Evolutionary conservation across 2,888 invertebrate genomes (phyloP).

Genomic region (Ommatoiulus sabulosus): DNA sequence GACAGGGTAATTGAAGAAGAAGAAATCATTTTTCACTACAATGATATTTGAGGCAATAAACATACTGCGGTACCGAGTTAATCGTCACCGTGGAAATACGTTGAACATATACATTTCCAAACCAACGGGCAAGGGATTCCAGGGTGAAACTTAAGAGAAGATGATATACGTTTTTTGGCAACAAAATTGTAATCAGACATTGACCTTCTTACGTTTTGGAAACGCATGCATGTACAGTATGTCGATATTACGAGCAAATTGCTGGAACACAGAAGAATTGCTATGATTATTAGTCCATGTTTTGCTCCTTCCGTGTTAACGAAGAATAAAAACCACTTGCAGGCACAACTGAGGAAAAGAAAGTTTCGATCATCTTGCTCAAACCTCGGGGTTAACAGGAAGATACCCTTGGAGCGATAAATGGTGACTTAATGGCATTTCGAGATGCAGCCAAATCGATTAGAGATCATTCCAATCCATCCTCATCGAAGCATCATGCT

Average conservation of each 20-base stretch:
- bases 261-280: not conserved
- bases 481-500: not conserved
- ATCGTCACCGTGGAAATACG: not conserved
- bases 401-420: not conserved
- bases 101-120: not conserved
- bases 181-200: constrained; percentile 10
- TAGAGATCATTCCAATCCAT: not conserved
- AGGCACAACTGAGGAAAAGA: not conserved
- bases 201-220: not conserved
- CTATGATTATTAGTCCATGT: not conserved
- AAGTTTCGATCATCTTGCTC: not conserved
- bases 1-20: not conserved
- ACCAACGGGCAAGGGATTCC: not conserved
- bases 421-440: not conserved
- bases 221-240: not conserved
- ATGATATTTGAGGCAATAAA: not conserved
- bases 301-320: not conserved
- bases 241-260: not conserved
- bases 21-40: not conserved
- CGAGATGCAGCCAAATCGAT: not conserved
- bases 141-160: not conserved
- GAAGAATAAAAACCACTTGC: not conserved
- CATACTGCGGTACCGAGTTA: not conserved
- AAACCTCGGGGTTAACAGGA: not conserved
- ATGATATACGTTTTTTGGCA: constrained; percentile 9